These are phyloP conservation scores for Stegodyphus dumicola DNA, from an alignment of 1,140 invertebrate species.

Conservation along the genomic window DNA sequence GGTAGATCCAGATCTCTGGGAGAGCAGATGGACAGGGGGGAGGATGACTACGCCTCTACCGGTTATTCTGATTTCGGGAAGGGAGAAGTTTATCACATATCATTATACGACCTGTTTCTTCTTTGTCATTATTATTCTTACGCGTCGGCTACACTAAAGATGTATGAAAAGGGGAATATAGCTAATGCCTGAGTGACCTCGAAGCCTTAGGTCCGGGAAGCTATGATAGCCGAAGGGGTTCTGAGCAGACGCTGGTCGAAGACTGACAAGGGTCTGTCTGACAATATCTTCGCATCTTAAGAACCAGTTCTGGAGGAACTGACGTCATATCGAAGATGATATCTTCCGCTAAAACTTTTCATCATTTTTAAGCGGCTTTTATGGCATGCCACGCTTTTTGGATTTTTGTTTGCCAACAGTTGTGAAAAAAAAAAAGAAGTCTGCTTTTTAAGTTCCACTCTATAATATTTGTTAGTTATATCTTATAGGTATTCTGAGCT, in stretches of 20 bases:
- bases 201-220: conserved; percentile 44
- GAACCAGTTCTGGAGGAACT: conserved; percentile 6
- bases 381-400: too few species aligned
- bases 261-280: conserved; percentile 20
- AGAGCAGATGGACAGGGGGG: conserved; percentile 25
- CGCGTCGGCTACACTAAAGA: conserved; percentile 9
- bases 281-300: not conserved
- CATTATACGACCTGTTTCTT: conserved; percentile 14
- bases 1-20: conserved; percentile 13
- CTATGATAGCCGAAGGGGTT: conserved; percentile 13
- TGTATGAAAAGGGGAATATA: conserved; percentile 21
- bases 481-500: too few species aligned
- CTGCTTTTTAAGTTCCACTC: too few species aligned
- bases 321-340: not conserved
- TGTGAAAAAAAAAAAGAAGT: not conserved
- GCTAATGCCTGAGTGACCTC: conserved; percentile 32
- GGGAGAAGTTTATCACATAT: conserved; percentile 10
- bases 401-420: not conserved
- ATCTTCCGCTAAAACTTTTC: not conserved
- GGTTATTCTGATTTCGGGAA: conserved; percentile 14
- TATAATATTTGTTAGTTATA: too few species aligned
- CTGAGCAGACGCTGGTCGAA: not conserved
- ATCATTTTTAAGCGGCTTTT: not conserved
- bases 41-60: conserved; percentile 20
- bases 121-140: conserved; percentile 16